These are phyloP conservation scores for Metellina segmentata DNA, from an alignment of 2,888 invertebrate species.

Conservation along the genomic window DNA sequence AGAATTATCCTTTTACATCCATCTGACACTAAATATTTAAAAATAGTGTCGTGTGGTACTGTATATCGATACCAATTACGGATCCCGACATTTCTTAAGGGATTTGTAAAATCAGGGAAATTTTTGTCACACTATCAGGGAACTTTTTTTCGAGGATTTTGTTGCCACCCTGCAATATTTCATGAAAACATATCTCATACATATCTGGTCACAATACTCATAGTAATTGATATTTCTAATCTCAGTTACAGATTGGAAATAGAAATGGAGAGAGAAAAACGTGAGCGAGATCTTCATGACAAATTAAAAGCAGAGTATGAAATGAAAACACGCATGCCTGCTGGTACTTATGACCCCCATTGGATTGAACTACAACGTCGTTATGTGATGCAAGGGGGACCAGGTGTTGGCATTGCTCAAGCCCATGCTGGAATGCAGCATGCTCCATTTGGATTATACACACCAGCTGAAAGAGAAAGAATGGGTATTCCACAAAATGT, in stretches of 20 bases:
- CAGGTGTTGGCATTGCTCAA: constrained; percentile 80
- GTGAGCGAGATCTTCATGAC: constrained; percentile 87
- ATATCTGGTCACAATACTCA: too few species aligned
- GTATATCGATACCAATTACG: too few species aligned
- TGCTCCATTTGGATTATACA: constrained; percentile 83
- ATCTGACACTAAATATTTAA: too few species aligned
- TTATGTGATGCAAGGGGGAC: constrained; percentile 78
- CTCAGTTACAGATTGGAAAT: constrained; percentile 81
- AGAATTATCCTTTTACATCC: too few species aligned
- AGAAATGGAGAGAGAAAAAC: constrained; percentile 88
- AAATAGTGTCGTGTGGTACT: too few species aligned
- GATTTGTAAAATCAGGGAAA: too few species aligned
- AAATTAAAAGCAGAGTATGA: constrained; percentile 91
- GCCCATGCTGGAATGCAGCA: constrained; percentile 81
- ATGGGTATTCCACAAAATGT: constrained; percentile 79
- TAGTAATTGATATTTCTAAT: background rate
- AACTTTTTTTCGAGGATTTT: too few species aligned
- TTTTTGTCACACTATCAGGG: too few species aligned
- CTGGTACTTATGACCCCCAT: constrained; percentile 83
- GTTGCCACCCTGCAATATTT: too few species aligned
- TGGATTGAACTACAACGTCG: constrained; percentile 92
- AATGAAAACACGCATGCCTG: constrained; percentile 83
- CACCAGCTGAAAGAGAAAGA: constrained; percentile 92
- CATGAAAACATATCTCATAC: too few species aligned
- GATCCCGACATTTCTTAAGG: too few species aligned